Conservation (phyloP, 2,888 invertebrate genomes). For the Hermaeophaga mercurialis region DNA sequence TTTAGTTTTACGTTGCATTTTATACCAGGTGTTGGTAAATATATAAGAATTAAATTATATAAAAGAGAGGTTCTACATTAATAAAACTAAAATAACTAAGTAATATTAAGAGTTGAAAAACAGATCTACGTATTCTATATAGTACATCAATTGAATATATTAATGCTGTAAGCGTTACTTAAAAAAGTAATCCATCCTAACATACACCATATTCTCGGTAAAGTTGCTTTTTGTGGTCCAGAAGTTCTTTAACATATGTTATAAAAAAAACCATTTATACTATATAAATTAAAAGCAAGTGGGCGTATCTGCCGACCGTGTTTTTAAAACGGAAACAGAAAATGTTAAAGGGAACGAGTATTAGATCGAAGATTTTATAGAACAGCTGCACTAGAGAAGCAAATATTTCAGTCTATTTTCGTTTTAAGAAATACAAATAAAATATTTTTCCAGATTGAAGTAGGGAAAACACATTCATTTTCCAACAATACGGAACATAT, state of each 20-base stretch:
- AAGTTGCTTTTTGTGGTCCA: background rate
- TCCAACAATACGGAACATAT: background rate
- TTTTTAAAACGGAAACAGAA: constrained; percentile 10
- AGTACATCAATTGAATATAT: too few relatives aligned
- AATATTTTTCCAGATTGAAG: constrained; percentile 22
- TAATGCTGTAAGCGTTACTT: too few relatives aligned
- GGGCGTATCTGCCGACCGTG: background rate
- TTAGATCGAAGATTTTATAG: constrained; percentile 12
- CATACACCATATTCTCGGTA: too few relatives aligned
- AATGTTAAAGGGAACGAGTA: background rate
- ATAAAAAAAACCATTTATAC: background rate
- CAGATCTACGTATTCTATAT: too few relatives aligned
- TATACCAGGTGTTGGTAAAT: too few relatives aligned
- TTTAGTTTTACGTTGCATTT: too few relatives aligned
- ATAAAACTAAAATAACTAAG: too few relatives aligned
- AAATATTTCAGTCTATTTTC: constrained; percentile 22
- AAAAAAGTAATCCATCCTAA: too few relatives aligned
- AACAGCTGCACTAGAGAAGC: constrained; percentile 18
- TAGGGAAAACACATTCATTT: constrained; percentile 10
- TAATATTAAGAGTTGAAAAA: too few relatives aligned
- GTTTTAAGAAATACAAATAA: constrained; percentile 26
- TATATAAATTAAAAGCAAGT: background rate
- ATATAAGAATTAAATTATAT: too few relatives aligned
- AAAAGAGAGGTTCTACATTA: too few relatives aligned
- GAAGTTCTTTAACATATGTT: background rate